These are phyloP conservation scores for Mallotus villosus DNA, from an alignment of 2,797 vertebrate species.

Conservation along the genomic window DNA sequence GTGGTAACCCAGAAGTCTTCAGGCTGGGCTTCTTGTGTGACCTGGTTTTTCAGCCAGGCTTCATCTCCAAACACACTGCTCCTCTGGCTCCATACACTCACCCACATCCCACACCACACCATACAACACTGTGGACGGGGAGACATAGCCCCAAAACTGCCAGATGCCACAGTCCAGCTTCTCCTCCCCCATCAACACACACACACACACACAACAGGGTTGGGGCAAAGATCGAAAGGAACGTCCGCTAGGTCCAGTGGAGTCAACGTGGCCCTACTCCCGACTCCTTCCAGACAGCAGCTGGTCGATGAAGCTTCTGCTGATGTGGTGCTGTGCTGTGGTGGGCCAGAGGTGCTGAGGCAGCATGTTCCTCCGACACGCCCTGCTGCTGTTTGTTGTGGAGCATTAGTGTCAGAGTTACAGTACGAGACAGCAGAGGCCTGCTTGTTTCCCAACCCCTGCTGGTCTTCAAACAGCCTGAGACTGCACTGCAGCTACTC, in stretches of 20 bases:
- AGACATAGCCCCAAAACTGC: not conserved
- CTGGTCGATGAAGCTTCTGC: not conserved
- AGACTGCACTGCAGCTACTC: not conserved
- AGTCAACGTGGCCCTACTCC: not conserved
- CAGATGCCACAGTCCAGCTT: constrained; percentile 3
- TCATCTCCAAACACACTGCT: not conserved
- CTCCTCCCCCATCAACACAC: constrained; percentile 12
- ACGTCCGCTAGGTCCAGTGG: not conserved
- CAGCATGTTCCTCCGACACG: constrained; percentile 4
- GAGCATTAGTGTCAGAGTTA: constrained; percentile 1
- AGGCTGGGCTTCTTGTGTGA: too few species aligned
- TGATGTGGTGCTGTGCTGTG: constrained; percentile 9
- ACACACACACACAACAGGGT: not conserved
- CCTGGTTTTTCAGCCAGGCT: too few species aligned
- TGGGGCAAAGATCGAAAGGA: not conserved
- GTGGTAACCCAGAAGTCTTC: too few species aligned
- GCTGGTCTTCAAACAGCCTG: not conserved
- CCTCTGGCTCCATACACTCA: not conserved
- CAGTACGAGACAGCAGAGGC: not conserved
- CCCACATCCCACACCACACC: not conserved
- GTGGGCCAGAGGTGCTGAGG: constrained; percentile 14
- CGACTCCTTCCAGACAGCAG: constrained; percentile 7
- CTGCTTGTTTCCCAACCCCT: constrained; percentile 3
- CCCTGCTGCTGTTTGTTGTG: constrained; percentile 13
- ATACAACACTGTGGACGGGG: not conserved